phyloP scores from a whole-genome alignment of 2,797 vertebrate genomes.

The Typhlichthys subterraneus region DNA sequence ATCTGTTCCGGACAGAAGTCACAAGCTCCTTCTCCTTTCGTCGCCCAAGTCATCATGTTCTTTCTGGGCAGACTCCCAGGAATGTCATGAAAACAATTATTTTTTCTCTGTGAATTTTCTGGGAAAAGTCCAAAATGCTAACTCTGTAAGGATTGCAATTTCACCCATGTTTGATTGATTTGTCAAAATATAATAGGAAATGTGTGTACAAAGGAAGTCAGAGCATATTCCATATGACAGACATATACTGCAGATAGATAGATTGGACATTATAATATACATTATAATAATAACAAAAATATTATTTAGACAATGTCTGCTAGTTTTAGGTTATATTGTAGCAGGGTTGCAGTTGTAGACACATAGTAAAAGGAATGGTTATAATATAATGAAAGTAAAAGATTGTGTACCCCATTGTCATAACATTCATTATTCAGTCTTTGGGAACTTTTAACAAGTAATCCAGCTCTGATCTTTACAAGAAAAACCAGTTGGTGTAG shows the following conservation, averaged over 20 bases:
- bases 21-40: conserved; percentile 14
- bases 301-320: too few species aligned
- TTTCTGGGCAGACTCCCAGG: conserved; percentile 8
- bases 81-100: conserved; percentile 16
- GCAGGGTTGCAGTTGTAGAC: too few species aligned
- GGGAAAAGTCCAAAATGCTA: conserved; percentile 9
- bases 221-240: neutral
- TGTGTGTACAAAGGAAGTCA: neutral
- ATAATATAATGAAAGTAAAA: too few species aligned
- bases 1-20: neutral
- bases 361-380: too few species aligned
- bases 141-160: conserved; percentile 6
- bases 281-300: too few species aligned
- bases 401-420: too few species aligned
- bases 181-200: conserved; percentile 6
- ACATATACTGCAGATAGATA: neutral
- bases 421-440: too few species aligned
- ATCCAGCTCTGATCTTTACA: too few species aligned
- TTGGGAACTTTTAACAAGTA: too few species aligned
- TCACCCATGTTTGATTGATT: conserved; percentile 15
- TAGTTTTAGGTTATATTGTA: too few species aligned
- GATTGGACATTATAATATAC: too few species aligned
- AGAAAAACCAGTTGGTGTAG: too few species aligned
- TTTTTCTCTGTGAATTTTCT: neutral
- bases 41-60: conserved; percentile 16